These are phyloP conservation scores for Theocolax elegans DNA, from an alignment of 1,140 invertebrate genomes.

Conservation along the genomic window DNA sequence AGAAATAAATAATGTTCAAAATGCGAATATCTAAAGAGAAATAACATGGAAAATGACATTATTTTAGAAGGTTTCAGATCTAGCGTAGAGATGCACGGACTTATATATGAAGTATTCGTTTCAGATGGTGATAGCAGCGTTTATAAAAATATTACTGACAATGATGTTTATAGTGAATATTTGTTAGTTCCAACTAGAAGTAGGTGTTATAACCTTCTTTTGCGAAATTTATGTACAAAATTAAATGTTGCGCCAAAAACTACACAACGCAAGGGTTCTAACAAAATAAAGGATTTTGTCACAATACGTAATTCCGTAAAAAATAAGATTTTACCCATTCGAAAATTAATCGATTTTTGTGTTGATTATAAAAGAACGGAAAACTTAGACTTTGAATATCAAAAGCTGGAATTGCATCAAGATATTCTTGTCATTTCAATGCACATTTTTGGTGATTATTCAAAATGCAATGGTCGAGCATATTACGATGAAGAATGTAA, in stretches of 20 bases:
- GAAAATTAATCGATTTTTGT: too few relatives aligned
- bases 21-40: too few relatives aligned
- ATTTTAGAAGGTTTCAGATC: too few relatives aligned
- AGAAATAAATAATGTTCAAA: too few relatives aligned
- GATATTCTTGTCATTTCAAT: slow-evolving; percentile 40
- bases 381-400: background rate
- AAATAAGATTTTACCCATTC: background rate
- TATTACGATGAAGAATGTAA: background rate
- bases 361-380: background rate
- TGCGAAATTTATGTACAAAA: slow-evolving; percentile 33
- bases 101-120: too few relatives aligned
- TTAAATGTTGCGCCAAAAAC: background rate
- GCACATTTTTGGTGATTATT: slow-evolving; percentile 46
- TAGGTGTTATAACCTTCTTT: slow-evolving; percentile 40
- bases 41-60: background rate
- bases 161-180: too few relatives aligned
- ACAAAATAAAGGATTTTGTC: slow-evolving; percentile 7
- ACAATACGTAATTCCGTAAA: slow-evolving; percentile 4
- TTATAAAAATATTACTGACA: too few relatives aligned
- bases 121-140: too few relatives aligned
- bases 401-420: too few relatives aligned
- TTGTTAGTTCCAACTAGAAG: too few relatives aligned
- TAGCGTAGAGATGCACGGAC: slow-evolving; percentile 28
- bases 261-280: background rate
- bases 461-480: too few relatives aligned